These are phyloP conservation scores for Sminthurides aquaticus DNA, from an alignment of 2,888 invertebrate genomes.

Conservation along the genomic window DNA sequence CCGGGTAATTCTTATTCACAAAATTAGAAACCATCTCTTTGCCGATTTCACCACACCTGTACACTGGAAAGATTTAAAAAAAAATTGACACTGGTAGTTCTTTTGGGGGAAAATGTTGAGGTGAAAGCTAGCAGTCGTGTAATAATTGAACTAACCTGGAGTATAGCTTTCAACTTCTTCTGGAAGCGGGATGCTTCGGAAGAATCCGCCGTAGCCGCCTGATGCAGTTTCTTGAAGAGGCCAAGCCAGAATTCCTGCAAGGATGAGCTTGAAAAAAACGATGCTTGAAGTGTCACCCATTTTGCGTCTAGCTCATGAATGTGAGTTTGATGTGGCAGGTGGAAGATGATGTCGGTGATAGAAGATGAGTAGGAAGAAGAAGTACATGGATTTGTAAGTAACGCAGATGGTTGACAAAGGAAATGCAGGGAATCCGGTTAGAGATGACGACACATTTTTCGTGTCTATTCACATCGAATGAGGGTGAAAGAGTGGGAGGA, in stretches of 20 bases:
- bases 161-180: neutral
- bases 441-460: neutral
- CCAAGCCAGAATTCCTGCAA: neutral
- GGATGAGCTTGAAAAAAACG: neutral
- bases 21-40: conserved; percentile 41
- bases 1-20: conserved; percentile 40
- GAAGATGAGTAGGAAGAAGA: too few species aligned
- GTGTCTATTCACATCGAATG: neutral
- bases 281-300: neutral
- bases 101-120: neutral
- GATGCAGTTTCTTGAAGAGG: neutral
- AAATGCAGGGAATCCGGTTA: too few species aligned
- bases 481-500: neutral
- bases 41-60: conserved; percentile 41
- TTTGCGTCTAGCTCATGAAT: neutral
- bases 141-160: conserved; percentile 13
- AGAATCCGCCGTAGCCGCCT: neutral
- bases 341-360: too few species aligned
- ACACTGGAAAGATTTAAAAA: conserved; percentile 24
- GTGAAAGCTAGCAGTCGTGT: neutral
- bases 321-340: neutral
- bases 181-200: neutral
- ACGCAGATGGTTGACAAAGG: neutral
- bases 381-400: too few species aligned
- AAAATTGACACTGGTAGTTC: neutral